phyloP scores from a whole-genome alignment of 53 echinoderm and acorn worm species.

The Actinopyga echinites region DNA sequence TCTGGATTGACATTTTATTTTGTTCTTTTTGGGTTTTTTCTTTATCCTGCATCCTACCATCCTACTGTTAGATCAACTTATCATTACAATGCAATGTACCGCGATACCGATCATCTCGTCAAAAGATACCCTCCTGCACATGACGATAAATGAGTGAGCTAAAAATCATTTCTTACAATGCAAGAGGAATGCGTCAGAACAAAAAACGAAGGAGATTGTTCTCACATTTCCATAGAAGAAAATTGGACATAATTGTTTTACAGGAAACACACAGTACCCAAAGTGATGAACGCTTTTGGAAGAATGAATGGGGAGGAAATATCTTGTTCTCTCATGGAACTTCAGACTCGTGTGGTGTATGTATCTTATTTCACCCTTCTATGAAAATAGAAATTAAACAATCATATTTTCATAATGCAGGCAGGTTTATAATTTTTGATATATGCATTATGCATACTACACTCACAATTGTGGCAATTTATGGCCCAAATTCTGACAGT shows the following conservation, averaged over 20 bases:
- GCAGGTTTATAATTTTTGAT: neutral
- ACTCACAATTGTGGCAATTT: neutral
- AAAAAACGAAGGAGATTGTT: neutral
- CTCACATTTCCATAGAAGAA: constrained; percentile 9
- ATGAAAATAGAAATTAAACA: too few species aligned
- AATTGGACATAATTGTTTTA: neutral
- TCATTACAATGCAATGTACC: too few species aligned
- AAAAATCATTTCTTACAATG: neutral
- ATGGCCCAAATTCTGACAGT: neutral
- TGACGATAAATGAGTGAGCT: neutral
- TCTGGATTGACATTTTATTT: neutral
- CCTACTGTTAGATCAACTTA: too few species aligned
- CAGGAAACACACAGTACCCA: constrained; percentile 16
- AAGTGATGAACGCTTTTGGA: constrained; percentile 3
- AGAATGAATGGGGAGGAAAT: constrained; percentile 29
- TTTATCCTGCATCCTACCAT: too few species aligned
- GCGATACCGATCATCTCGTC: too few species aligned
- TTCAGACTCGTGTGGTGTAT: too few species aligned
- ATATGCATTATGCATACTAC: neutral
- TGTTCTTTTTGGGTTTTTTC: neutral
- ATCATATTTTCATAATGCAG: neutral
- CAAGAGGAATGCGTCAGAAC: neutral
- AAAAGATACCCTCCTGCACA: too few species aligned
- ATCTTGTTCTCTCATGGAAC: constrained; percentile 26
- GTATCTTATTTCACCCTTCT: too few species aligned